These are phyloP conservation scores for Diphyllodes magnificus DNA, from an alignment of 2,113 vertebrate genomes.

Conservation along the genomic window DNA sequence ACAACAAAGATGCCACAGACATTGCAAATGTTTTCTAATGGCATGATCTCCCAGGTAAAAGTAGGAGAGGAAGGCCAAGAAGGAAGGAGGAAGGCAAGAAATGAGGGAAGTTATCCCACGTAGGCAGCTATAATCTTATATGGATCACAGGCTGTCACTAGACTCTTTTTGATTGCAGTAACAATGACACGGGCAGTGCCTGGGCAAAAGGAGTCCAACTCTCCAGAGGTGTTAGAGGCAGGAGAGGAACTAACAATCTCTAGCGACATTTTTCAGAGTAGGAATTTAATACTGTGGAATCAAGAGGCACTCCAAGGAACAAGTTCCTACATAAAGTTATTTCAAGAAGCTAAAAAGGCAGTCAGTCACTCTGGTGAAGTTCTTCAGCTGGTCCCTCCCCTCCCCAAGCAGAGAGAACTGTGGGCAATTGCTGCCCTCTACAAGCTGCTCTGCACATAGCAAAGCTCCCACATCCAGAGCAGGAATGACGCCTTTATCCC, in stretches of 20 bases:
- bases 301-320: constrained; percentile 17
- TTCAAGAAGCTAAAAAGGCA: neutral
- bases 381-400: neutral
- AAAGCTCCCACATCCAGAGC: neutral
- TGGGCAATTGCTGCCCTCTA: constrained; percentile 74
- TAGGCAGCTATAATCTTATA: neutral
- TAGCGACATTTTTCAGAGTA: neutral
- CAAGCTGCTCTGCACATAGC: constrained; percentile 43
- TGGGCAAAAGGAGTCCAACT: neutral
- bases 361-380: neutral
- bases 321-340: neutral
- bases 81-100: neutral
- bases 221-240: neutral
- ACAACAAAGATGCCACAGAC: neutral
- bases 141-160: neutral
- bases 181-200: neutral
- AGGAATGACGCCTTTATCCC: constrained; percentile 41
- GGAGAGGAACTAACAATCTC: neutral
- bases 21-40: neutral
- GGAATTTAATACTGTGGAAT: neutral
- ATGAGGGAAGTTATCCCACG: neutral
- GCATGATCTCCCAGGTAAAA: neutral
- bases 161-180: neutral
- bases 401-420: neutral
- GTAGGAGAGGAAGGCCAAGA: neutral